Base-by-base conservation (phyloP, 2,797 vertebrate species). In the Microchirus variegatus region DNA sequence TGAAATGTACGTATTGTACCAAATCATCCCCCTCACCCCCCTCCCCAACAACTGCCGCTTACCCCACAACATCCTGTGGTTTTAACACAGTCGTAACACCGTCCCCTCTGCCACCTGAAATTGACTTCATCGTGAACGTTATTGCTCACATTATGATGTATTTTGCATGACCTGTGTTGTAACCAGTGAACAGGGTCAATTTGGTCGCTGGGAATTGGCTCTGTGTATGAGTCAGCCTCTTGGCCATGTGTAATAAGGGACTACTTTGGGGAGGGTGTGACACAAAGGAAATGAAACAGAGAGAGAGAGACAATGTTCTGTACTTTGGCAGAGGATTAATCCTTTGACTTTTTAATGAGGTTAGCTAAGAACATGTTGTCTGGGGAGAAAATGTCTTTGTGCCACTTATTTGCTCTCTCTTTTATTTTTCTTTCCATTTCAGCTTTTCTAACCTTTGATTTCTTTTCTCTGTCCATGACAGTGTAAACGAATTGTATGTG, bases 401-500 rank as follows among this genome's bases (percentile, higher is more conserved):
- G n/a, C n/a, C n/a, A n/a, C n/a, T n/a, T n/a, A n/a, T n/a, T n/a
- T n/a, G n/a, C n/a, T 36, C 19, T 5, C 3, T 13, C 4, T 4
- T 47, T 41, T 58, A 13, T 57, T 15, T 1, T 40, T 11, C 16
- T n/a, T 10, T 12, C 12, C 42, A 19, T 47, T 54, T 44, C 4
- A 43, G 8, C n/a, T 43, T 9, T 0, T 53, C 15, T 80, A 64
- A 84, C 57, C 14, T 9, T 22, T 53, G 52, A 1, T 36, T 8
- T 26, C 10, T 70, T n/a, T 49, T 49, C 11, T 51, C 48, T 40
- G 17, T 51, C 50, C 81, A 1, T 90, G 53, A 0, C 91, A 99
- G 98, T 64, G 97, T 99, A 85, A 99, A 98, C 57, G 97, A 99
- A 87, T 94, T 99, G 7, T 99, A 99, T 9, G 98, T 99, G 71